A percentile compares a stretch with the other conserved stretches of the same genome.
Conservation (phyloP, 35 echinoderm and acorn worm species). For the Stichopus chloronotus region DNA sequence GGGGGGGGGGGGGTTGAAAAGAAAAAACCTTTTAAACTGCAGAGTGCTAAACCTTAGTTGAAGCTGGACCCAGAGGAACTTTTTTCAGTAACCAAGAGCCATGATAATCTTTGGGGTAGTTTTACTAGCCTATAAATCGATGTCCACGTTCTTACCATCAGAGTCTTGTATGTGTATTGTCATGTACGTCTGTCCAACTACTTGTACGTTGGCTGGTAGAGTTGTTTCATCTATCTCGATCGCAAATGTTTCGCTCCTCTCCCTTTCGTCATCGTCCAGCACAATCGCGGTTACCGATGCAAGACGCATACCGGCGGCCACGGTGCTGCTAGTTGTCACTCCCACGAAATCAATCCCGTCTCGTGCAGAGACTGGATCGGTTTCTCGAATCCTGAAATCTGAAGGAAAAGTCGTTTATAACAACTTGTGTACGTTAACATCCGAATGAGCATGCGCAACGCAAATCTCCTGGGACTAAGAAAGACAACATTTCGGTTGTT, state of each 20-base stretch:
- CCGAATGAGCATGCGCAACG: neutral
- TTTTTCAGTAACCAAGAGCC: too few species aligned
- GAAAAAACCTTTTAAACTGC: too few species aligned
- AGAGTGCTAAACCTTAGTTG: too few species aligned
- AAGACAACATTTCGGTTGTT: too few species aligned
- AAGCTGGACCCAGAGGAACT: too few species aligned
- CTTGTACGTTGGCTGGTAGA: neutral
- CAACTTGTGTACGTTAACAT: too few species aligned
- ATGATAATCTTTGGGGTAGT: too few species aligned
- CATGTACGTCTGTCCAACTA: neutral
- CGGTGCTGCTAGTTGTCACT: neutral
- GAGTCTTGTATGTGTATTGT: neutral
- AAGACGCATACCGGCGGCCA: neutral
- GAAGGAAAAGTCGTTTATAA: neutral
- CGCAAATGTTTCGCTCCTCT: neutral
- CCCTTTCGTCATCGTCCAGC: neutral
- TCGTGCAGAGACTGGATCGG: neutral
- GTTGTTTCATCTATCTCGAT: neutral
- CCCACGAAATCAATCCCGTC: neutral
- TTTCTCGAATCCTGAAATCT: conserved; percentile 14
- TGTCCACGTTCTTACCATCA: neutral
- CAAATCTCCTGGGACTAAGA: too few species aligned
- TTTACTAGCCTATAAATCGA: too few species aligned
- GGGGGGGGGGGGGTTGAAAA: too few species aligned
- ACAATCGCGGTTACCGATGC: neutral